Evolutionary conservation across 1,140 invertebrate genomes (phyloP).

Genomic region (Homalodisca vitripennis): DNA sequence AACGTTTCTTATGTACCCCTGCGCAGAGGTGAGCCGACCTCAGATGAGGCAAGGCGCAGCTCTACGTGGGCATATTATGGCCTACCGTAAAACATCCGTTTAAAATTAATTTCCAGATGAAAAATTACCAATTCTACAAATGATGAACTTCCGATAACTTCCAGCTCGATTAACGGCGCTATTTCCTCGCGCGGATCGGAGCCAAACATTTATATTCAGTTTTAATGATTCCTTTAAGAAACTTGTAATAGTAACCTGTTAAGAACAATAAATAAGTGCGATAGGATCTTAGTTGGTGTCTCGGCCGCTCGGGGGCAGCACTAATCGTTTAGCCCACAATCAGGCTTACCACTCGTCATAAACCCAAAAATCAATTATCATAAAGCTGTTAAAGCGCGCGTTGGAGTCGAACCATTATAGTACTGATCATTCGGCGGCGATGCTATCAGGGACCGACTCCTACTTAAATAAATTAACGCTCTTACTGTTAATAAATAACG

Average conservation of each 20-base stretch:
- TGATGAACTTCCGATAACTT: conserved; percentile 22
- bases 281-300: conserved; percentile 15
- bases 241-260: conserved; percentile 22
- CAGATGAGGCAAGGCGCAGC: no score
- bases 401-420: neutral
- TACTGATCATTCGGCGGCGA: neutral
- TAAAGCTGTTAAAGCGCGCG: neutral
- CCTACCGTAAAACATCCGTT: conserved; percentile 7
- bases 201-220: neutral
- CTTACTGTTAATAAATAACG: conserved; percentile 10
- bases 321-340: conserved; percentile 11
- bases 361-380: conserved; percentile 25
- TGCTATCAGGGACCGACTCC: neutral
- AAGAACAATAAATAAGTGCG: conserved; percentile 14
- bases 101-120: conserved; percentile 16
- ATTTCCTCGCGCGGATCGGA: neutral
- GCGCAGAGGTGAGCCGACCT: no score
- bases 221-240: conserved; percentile 20
- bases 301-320: neutral
- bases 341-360: neutral
- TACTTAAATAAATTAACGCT: neutral
- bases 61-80: no score
- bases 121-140: conserved; percentile 22
- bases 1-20: no score
- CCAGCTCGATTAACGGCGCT: neutral